Percentiles rank a stretch among this genome's conserved stretches.
phyloP scores from a whole-genome alignment of 2,113 vertebrate species.

The Chaetodon trifascialis region DNA sequence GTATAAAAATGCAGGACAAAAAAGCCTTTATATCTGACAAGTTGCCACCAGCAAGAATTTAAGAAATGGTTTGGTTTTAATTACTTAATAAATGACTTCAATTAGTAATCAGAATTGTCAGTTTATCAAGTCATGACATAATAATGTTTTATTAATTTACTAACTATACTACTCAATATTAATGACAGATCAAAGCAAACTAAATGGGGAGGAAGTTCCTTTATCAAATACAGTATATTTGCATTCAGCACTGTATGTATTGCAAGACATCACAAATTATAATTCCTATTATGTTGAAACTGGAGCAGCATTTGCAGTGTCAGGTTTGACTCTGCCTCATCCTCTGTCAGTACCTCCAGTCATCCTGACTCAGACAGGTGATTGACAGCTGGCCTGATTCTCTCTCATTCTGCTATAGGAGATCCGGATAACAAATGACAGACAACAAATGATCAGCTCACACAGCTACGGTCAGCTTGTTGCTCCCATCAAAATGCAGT shows the following conservation, averaged over 20 bases:
- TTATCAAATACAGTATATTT: neutral
- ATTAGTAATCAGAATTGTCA: neutral
- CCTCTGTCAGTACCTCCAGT: constrained; percentile 2
- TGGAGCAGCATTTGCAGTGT: neutral
- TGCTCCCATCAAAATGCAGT: constrained; percentile 1
- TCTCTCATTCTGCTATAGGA: neutral
- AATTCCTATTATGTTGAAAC: neutral
- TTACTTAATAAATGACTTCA: neutral
- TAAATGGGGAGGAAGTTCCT: neutral
- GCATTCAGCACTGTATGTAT: neutral
- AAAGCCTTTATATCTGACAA: neutral
- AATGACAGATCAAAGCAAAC: neutral
- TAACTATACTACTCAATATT: too few relatives aligned
- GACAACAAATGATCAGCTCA: constrained; percentile 11
- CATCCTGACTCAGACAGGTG: constrained; percentile 12
- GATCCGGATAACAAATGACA: constrained; percentile 20
- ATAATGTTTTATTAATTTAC: neutral
- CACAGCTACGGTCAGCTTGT: neutral
- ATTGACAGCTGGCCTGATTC: constrained; percentile 15
- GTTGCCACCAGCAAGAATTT: neutral
- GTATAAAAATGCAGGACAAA: neutral
- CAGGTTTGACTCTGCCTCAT: neutral
- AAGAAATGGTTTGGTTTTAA: neutral
- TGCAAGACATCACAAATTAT: too few relatives aligned
- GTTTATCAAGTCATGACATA: neutral